Conservation (phyloP, 2,888 invertebrate genomes). For the Scotopteryx bipunctaria region DNA sequence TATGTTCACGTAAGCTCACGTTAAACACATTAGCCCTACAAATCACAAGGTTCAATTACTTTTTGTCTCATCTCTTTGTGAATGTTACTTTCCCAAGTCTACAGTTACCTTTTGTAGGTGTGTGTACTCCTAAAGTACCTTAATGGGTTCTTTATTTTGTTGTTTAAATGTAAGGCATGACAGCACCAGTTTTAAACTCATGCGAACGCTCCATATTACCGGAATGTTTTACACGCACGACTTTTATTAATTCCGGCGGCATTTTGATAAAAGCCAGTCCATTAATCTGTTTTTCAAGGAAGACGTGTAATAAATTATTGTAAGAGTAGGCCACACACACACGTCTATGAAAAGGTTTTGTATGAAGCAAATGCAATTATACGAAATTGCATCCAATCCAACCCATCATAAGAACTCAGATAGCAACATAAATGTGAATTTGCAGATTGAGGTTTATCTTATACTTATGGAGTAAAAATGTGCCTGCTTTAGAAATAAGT, state of each 20-base stretch:
- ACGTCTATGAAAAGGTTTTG: too few species aligned
- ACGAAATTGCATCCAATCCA: too few species aligned
- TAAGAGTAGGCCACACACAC: too few species aligned
- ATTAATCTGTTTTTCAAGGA: conserved; percentile 5
- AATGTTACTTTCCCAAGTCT: conserved; percentile 13
- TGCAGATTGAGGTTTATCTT: not conserved
- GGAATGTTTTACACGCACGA: conserved; percentile 6
- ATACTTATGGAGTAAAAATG: not conserved
- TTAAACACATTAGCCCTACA: not conserved
- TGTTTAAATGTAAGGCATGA: conserved; percentile 15
- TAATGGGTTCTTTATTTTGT: conserved; percentile 12
- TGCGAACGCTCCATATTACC: conserved; percentile 12
- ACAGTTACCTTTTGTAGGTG: conserved; percentile 16
- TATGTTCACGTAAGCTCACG: too few species aligned
- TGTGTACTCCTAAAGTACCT: conserved; percentile 10
- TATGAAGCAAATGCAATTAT: too few species aligned
- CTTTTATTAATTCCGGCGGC: conserved; percentile 2
- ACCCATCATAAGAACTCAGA: too few species aligned
- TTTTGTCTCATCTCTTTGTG: conserved; percentile 8
- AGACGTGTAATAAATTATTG: not conserved
- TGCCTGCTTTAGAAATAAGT: not conserved
- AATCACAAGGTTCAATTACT: not conserved
- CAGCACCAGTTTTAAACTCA: conserved; percentile 13
- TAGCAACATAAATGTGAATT: too few species aligned
- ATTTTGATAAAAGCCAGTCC: conserved; percentile 8